Conservation (phyloP, 2,888 invertebrate species). For the Clivina fossor region DNA sequence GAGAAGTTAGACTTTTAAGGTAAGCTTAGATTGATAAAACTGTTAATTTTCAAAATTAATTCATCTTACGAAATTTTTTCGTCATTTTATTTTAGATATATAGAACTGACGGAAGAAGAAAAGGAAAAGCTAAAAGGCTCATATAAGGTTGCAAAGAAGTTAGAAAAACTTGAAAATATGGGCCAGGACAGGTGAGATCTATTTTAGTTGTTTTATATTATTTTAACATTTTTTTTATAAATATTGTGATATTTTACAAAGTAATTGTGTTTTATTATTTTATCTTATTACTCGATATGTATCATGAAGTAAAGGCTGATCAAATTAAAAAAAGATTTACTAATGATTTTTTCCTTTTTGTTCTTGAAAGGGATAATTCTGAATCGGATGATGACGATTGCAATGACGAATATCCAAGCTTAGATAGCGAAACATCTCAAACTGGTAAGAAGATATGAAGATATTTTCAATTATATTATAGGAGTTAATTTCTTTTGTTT, state of each 20-base stretch:
- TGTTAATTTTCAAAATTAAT: not conserved
- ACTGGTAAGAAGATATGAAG: slow-evolving; percentile 48
- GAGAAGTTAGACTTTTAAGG: slow-evolving; percentile 84
- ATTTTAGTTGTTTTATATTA: not conserved
- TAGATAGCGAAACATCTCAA: slow-evolving; percentile 74
- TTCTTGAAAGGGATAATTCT: slow-evolving; percentile 70
- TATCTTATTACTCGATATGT: too few species aligned
- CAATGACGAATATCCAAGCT: slow-evolving; percentile 76
- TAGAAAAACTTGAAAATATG: slow-evolving; percentile 84
- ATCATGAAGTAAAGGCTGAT: too few species aligned
- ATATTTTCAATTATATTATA: not conserved
- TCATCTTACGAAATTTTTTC: slow-evolving; percentile 20
- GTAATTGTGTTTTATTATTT: slow-evolving; percentile 4
- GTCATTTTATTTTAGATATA: slow-evolving; percentile 56
- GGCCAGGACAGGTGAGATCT: slow-evolving; percentile 64
- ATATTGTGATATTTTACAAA: too few species aligned
- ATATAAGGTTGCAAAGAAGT: slow-evolving; percentile 88
- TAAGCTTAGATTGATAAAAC: slow-evolving; percentile 44
- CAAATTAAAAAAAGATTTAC: not conserved
- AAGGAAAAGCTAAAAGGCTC: slow-evolving; percentile 89
- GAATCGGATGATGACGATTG: slow-evolving; percentile 76
- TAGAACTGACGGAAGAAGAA: slow-evolving; percentile 89
- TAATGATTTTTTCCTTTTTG: too few species aligned
- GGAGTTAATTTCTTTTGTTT: not conserved
- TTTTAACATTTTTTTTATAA: not conserved